Evolutionary conservation across 2,797 vertebrate genomes (phyloP), one percentile per base, ranked within the genome.

Genomic region (Acanthopagrus latus): DNA sequence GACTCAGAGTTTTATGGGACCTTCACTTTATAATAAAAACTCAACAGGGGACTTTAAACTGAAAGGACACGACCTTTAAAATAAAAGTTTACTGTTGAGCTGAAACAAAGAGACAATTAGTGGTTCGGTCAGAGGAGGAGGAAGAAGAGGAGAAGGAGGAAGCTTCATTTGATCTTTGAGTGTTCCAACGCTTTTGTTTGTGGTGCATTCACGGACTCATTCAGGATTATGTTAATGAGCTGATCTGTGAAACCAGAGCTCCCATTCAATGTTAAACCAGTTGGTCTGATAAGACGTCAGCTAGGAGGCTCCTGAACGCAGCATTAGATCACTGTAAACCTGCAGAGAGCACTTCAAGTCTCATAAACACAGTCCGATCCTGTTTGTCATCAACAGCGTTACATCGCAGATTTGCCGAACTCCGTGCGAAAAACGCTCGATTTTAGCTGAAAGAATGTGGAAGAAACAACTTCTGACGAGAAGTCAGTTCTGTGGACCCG

Each of bases 21-120:
- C 59, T 62, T 62, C 16, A 38, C 21, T 18, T 41, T 7, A 18
- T 43, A 58, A 70, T 58, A 75, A 66, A 81, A 70, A 11, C 74
- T 78, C 78, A 33, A 41, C 27, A 43, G 73, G 74, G 51, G 43
- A 5, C 55, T 65, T 72, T 59, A 76, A 5, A 50, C 41, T 72
- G 52, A 83, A 70, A 75, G 78, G 83, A 75, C 83, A 62, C 3
- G 21, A 70, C 83, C 83, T 78, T 69, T 67, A 76, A 60, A 82
- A 76, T 85, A 65, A 79, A 72, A 65, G 50, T 56, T 60, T 63
- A 76, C 50, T 46, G 74, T 1, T 0, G 50, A 33, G 25, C 25
- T 33, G 59, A 44, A 46, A 62, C 69, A 80, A 60, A 13, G 47
- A 73, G 23, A 50, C 54, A 23, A 14, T 73, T 7, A 50, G 64